These are phyloP conservation scores for Crepidodera aurea DNA, from an alignment of 2,888 invertebrate genomes.

Conservation along the genomic window DNA sequence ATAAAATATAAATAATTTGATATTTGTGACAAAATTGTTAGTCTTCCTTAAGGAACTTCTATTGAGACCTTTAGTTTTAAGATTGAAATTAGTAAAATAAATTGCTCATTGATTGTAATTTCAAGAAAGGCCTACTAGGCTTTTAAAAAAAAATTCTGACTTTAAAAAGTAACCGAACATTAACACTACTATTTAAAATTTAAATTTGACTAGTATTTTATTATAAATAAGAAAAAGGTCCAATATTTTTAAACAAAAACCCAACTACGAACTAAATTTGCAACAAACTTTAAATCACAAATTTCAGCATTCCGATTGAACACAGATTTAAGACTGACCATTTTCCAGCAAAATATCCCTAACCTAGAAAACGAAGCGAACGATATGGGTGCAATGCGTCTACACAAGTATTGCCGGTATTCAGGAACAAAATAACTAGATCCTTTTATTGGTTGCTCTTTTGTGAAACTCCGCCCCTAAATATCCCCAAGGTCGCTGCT, in stretches of 20 bases:
- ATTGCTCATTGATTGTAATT: too few relatives aligned
- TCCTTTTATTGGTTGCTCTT: slow-evolving; percentile 42
- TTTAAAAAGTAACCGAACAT: background rate
- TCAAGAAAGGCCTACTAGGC: too few relatives aligned
- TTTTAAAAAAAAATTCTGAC: too few relatives aligned
- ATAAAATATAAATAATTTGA: too few relatives aligned
- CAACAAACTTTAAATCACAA: background rate
- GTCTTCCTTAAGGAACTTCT: too few relatives aligned
- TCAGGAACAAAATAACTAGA: slow-evolving; percentile 39
- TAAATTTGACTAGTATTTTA: too few relatives aligned
- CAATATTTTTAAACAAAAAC: background rate
- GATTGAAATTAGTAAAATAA: too few relatives aligned
- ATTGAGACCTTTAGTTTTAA: too few relatives aligned
- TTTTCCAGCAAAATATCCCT: slow-evolving; percentile 4
- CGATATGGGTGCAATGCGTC: slow-evolving; percentile 54
- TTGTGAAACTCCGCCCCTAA: slow-evolving; percentile 37
- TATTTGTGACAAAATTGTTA: too few relatives aligned
- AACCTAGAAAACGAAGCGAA: slow-evolving; percentile 31
- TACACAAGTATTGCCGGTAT: slow-evolving; percentile 41
- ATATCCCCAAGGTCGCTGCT: slow-evolving; percentile 41
- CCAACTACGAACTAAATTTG: background rate
- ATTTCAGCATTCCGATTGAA: too few relatives aligned
- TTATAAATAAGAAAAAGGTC: too few relatives aligned
- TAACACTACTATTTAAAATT: too few relatives aligned
- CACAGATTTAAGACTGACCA: background rate